A percentile compares a stretch with the other conserved stretches of the same genome.
Evolutionary conservation across 2,113 vertebrate species (phyloP).

Genomic region (Micronycteris hirsuta): DNA sequence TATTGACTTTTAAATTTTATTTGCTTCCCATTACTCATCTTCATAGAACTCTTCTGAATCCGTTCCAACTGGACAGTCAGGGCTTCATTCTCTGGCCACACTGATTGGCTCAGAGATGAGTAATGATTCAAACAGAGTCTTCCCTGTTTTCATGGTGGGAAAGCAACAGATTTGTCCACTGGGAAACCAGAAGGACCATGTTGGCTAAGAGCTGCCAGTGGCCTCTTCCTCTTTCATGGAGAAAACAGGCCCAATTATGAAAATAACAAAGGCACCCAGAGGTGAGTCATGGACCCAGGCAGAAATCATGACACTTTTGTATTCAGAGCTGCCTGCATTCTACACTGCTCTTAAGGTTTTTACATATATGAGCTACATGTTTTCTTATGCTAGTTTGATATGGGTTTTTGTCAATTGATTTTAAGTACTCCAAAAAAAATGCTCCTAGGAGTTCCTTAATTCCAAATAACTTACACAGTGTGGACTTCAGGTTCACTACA

Average conservation of each 20-base stretch:
- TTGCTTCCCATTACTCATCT: background rate
- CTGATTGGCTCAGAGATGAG: background rate
- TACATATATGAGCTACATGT: background rate
- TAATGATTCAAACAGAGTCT: background rate
- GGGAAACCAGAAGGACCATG: background rate
- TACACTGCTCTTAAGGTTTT: background rate
- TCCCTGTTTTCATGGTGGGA: background rate
- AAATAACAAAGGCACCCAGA: background rate
- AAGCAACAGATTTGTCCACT: background rate
- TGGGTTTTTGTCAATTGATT: slow-evolving; percentile 30
- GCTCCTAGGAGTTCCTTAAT: background rate
- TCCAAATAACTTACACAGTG: background rate
- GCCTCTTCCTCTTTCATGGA: background rate
- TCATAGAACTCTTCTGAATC: background rate
- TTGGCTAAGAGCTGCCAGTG: background rate
- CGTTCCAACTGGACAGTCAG: background rate
- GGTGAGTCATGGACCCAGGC: background rate
- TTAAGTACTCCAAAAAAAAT: background rate
- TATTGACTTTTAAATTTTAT: slow-evolving; percentile 1
- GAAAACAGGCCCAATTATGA: background rate
- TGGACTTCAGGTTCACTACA: background rate
- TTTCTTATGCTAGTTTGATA: slow-evolving; percentile 7
- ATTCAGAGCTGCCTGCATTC: background rate
- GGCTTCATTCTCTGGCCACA: background rate
- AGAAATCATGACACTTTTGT: background rate